Conservation (phyloP, 2,888 invertebrate genomes). For the Drosophila dives region DNA sequence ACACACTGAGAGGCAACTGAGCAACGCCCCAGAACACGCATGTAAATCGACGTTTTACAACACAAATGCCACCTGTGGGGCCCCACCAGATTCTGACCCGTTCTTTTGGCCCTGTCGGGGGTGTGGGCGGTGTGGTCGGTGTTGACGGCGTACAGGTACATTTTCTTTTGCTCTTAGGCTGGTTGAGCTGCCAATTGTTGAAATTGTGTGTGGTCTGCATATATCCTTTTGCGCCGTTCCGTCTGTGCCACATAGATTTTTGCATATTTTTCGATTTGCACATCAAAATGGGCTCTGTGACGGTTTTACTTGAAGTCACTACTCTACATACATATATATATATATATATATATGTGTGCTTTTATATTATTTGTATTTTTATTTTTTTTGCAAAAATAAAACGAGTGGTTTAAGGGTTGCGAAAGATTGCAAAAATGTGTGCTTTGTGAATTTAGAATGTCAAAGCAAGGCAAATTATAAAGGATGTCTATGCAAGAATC, state of each 20-base stretch:
- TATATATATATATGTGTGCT: not conserved
- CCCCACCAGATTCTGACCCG: slow-evolving; percentile 13
- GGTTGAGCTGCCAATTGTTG: slow-evolving; percentile 43
- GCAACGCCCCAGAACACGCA: slow-evolving; percentile 58
- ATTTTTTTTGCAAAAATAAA: not conserved
- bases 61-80: slow-evolving; percentile 76
- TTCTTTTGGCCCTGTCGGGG: slow-evolving; percentile 31
- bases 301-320: slow-evolving; percentile 28
- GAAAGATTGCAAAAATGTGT: not conserved
- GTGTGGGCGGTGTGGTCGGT: too few relatives aligned
- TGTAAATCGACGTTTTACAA: slow-evolving; percentile 76
- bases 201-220: slow-evolving; percentile 32
- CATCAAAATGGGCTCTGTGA: slow-evolving; percentile 27
- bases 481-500: not conserved
- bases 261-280: slow-evolving; percentile 50
- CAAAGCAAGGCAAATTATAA: not conserved
- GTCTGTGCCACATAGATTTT: slow-evolving; percentile 29
- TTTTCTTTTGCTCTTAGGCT: slow-evolving; percentile 47
- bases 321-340: slow-evolving; percentile 1
- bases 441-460: not conserved
- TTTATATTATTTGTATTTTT: not conserved
- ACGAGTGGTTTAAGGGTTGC: not conserved
- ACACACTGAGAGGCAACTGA: not conserved
- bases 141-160: slow-evolving; percentile 63
- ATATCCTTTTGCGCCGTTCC: slow-evolving; percentile 12